phyloP scores from a whole-genome alignment of 2,888 invertebrate species.

The Balanococcus diminutus region DNA sequence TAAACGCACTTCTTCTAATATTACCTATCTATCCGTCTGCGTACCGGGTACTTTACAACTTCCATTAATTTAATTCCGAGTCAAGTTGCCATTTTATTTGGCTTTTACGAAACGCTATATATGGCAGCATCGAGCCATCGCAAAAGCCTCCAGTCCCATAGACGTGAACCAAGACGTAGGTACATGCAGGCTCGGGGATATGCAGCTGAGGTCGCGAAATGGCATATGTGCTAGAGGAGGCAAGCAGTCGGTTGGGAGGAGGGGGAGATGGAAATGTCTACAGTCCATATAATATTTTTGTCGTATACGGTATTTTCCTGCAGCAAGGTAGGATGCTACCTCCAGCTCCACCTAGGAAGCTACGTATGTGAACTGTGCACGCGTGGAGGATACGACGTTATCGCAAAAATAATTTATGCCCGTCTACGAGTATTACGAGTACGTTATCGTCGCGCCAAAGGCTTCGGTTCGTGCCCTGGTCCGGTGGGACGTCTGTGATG shows the following conservation, averaged over 20 bases:
- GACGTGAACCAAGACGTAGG: not conserved
- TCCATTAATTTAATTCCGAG: conserved; percentile 49
- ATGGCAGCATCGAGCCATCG: not conserved
- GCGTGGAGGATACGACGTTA: not conserved
- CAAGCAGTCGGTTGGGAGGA: too few species aligned
- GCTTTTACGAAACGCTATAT: not conserved
- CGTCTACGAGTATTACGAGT: too few species aligned
- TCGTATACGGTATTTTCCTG: not conserved
- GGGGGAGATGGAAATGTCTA: too few species aligned
- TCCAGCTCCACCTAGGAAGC: too few species aligned
- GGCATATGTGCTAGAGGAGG: too few species aligned
- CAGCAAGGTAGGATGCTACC: too few species aligned
- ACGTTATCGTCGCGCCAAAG: conserved; percentile 20
- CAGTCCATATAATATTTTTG: not conserved
- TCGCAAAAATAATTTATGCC: not conserved
- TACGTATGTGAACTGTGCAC: not conserved
- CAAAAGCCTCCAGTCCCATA: too few species aligned
- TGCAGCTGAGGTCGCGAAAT: not conserved
- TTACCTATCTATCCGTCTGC: conserved; percentile 41
- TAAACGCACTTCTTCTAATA: conserved; percentile 43
- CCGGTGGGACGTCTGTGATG: not conserved
- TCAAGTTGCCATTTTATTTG: conserved; percentile 37
- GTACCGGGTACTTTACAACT: conserved; percentile 44
- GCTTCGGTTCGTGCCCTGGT: not conserved
- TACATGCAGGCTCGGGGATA: not conserved